Evolutionary conservation across 1,140 invertebrate species (phyloP).

Genomic region (Aphis gossypii): DNA sequence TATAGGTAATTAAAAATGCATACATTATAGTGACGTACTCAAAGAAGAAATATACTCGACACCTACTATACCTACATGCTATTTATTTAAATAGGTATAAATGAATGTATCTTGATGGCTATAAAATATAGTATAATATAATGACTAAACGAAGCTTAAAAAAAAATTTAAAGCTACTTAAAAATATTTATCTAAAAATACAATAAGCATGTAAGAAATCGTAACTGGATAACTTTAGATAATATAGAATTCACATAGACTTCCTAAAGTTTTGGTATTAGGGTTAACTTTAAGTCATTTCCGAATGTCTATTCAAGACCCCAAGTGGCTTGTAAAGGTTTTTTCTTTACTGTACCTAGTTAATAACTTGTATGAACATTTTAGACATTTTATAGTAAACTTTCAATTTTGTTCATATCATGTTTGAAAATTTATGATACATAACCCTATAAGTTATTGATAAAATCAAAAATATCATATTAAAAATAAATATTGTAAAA

Average conservation of each 20-base stretch:
- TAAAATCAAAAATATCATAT: neutral
- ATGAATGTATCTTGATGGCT: too few relatives aligned
- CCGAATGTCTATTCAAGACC: slow-evolving; percentile 11
- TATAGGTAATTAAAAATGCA: too few relatives aligned
- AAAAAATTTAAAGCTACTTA: too few relatives aligned
- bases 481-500: too few relatives aligned
- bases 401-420: neutral
- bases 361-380: neutral
- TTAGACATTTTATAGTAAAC: neutral
- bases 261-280: neutral
- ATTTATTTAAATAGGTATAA: too few relatives aligned
- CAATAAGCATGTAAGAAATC: neutral
- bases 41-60: too few relatives aligned
- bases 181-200: neutral
- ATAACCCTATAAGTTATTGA: neutral
- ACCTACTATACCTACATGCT: too few relatives aligned
- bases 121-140: too few relatives aligned
- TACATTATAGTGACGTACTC: too few relatives aligned
- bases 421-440: neutral
- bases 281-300: neutral
- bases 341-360: neutral
- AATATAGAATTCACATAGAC: neutral
- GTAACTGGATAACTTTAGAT: neutral
- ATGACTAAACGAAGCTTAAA: too few relatives aligned
- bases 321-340: neutral